These are phyloP conservation scores for Promerops cafer DNA, from an alignment of 2,113 vertebrate genomes.

Conservation along the genomic window DNA sequence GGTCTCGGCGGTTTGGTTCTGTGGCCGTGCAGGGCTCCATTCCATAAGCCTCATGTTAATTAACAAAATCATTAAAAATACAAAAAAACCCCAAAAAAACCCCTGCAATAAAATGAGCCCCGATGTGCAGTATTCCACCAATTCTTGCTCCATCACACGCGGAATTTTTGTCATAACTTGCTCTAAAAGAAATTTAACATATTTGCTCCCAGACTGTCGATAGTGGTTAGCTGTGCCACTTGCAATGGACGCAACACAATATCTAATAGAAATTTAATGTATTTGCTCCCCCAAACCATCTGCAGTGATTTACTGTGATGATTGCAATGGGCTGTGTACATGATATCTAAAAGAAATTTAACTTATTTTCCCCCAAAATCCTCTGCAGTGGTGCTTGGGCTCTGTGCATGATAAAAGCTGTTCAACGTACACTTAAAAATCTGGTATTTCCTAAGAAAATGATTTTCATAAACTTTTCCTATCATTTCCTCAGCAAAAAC, in stretches of 20 bases:
- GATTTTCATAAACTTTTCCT: background rate
- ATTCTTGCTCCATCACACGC: background rate
- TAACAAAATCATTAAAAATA: background rate
- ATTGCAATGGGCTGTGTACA: background rate
- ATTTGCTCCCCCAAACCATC: background rate
- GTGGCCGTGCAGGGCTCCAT: background rate
- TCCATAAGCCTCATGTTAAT: background rate
- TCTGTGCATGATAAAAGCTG: background rate
- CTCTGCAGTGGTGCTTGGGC: background rate
- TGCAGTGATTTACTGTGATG: background rate
- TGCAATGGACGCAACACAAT: background rate
- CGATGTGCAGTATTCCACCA: background rate
- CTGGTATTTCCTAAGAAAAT: background rate
- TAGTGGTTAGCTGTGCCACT: background rate
- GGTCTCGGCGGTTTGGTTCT: background rate
- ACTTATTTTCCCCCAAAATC: background rate
- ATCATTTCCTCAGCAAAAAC: background rate
- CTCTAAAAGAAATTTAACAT: background rate
- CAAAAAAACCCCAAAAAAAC: background rate
- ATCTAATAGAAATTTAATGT: background rate
- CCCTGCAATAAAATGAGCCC: background rate
- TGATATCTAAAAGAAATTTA: background rate
- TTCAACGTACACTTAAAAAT: accelerated
- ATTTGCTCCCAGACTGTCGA: background rate
- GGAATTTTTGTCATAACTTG: background rate